Base-by-base conservation (phyloP, 1,140 invertebrate species). In the Eupristina koningsbergeri region DNA sequence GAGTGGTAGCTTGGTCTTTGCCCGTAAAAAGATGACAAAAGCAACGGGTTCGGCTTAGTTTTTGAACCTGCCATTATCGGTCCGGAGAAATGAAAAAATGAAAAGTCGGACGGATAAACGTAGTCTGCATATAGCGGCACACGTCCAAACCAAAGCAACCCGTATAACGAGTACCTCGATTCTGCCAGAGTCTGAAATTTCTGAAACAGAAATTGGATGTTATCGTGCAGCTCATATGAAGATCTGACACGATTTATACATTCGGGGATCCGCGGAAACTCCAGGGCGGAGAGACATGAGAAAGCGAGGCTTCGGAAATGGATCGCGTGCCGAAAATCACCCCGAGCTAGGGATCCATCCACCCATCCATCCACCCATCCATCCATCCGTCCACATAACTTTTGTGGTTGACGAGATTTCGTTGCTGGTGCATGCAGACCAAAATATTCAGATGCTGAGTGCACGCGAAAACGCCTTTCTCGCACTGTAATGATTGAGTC, bases 261-360 rank as follows among this genome's bases (percentile, higher is more conserved):
- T n/a, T n/a, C n/a, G n/a, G 2, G 41, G 26, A 47, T 22, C 39
- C n/a, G 50, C 26, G 69, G 36, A 81, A 81, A 73, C 36, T 73
- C 69, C 11, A 22, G 9, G 1, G 31, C 29, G n/a, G 17, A 80
- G 47, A 45, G 50, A 73, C 69, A 73, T 45, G 69, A 81, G 79
- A 58, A 81, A 61, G 58, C 39, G 19, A 22, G n/a, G 15, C 53
- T 71, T 53, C 29, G 45, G 36, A 15, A 34, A 17, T 6, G 69
- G 45, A 74, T 81, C 80, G 80, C 80, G 80, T 81, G 80, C 41
- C 53, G 71, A 64, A 81, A 81, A 81, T 81, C 74, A 58, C 26
- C 80, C 15, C 36, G 31, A 47, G 5, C 36, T 47, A 45, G 36
- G 22, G 34, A 63, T 31, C n/a, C n/a, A n/a, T n/a, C n/a, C n/a